These are phyloP conservation scores for Pseudolaguvia tuberculata DNA, from an alignment of 2,113 vertebrate species.

Conservation along the genomic window DNA sequence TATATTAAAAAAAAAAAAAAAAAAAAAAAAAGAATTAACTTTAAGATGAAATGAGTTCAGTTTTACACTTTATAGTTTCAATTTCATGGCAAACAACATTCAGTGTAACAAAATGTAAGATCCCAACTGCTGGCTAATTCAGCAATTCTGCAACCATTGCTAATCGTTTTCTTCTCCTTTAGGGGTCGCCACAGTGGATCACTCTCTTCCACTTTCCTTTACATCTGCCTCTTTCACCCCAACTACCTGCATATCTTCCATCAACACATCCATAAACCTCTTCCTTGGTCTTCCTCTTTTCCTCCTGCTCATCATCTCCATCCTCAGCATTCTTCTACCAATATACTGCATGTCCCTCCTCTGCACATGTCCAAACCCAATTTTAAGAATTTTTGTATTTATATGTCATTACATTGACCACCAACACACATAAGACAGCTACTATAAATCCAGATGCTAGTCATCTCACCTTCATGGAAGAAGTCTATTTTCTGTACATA, in stretches of 20 bases:
- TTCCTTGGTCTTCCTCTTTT: too few species aligned
- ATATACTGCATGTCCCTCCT: too few species aligned
- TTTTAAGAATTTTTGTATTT: background rate
- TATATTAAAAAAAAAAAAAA: too few species aligned
- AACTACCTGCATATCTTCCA: too few species aligned
- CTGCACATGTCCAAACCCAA: too few species aligned
- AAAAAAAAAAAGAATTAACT: conserved; percentile 13
- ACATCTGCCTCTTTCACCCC: too few species aligned
- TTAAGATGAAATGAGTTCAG: background rate
- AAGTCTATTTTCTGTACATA: background rate
- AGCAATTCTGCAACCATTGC: too few species aligned
- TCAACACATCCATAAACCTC: too few species aligned
- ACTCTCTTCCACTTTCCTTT: too few species aligned
- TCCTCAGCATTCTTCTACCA: too few species aligned
- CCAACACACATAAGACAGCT: background rate
- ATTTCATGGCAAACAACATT: background rate
- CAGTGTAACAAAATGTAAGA: background rate
- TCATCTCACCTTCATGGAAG: background rate
- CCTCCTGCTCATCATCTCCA: too few species aligned
- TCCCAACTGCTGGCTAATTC: background rate
- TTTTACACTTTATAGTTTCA: background rate
- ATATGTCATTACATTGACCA: background rate
- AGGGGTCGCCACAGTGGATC: too few species aligned
- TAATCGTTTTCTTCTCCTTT: background rate
- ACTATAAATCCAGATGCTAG: background rate